phyloP scores from a whole-genome alignment of 2,797 vertebrate genomes.

The Chelonia mydas region DNA sequence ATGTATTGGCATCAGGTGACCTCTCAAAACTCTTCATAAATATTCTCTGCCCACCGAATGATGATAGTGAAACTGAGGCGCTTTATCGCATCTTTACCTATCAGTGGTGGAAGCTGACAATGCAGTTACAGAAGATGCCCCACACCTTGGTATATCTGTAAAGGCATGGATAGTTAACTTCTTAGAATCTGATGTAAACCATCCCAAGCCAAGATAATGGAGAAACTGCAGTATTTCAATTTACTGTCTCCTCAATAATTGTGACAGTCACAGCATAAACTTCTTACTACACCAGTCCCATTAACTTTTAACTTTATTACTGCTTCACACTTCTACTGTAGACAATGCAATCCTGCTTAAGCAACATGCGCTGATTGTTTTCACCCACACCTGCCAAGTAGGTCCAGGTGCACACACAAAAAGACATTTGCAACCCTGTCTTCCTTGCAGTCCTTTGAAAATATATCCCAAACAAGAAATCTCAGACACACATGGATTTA shows the following conservation, averaged over 20 bases:
- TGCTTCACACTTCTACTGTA: neutral
- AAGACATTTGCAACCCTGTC: neutral
- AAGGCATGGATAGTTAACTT: neutral
- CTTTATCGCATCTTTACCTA: neutral
- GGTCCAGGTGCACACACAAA: neutral
- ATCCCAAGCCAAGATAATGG: neutral
- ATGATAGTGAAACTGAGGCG: slow-evolving; percentile 17
- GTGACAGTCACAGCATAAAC: neutral
- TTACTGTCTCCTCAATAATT: neutral
- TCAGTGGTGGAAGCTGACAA: neutral
- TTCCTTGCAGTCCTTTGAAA: neutral
- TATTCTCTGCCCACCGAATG: neutral
- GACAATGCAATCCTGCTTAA: neutral
- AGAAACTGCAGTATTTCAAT: neutral
- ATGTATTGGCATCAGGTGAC: slow-evolving; percentile 22
- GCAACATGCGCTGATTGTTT: neutral
- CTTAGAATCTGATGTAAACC: neutral
- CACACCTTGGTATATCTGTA: neutral
- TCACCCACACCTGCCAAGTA: accelerated
- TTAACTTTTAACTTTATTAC: neutral
- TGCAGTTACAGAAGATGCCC: neutral
- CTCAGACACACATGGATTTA: neutral
- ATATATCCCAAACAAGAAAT: neutral
- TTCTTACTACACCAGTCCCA: neutral
- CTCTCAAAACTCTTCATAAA: slow-evolving; percentile 11